Conservation (phyloP, 1,140 invertebrate species). For the Dolichoris vasculosae region DNA sequence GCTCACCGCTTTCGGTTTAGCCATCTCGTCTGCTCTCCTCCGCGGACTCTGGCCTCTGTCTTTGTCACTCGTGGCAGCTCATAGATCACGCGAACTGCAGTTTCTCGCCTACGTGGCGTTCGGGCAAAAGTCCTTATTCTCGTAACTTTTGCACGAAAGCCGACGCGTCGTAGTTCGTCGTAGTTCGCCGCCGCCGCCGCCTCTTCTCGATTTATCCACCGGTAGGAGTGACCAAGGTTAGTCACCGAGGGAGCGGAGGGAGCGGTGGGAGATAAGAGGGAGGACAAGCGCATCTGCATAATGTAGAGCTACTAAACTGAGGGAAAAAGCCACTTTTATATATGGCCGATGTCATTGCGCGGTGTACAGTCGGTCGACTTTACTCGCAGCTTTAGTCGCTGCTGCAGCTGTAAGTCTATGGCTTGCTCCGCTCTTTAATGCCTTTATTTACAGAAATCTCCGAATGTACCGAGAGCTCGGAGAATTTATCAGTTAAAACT, state of each 20-base stretch:
- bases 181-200: slow-evolving; percentile 17
- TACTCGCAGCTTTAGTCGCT: background rate
- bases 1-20: background rate
- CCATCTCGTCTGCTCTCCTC: too few species aligned
- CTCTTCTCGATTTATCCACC: slow-evolving; percentile 47
- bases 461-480: background rate
- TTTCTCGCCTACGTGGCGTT: slow-evolving; percentile 8
- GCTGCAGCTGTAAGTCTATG: background rate
- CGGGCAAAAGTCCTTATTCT: slow-evolving; percentile 13
- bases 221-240: slow-evolving; percentile 45
- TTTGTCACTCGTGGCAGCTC: slow-evolving; percentile 11
- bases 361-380: background rate
- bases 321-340: background rate
- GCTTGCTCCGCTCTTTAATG: background rate
- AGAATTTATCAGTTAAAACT: too few species aligned
- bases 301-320: slow-evolving; percentile 38
- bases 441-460: background rate
- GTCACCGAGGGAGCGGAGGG: background rate
- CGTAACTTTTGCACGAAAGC: slow-evolving; percentile 21
- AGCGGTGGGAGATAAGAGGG: background rate
- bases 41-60: background rate
- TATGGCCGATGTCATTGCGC: background rate
- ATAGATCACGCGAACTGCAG: slow-evolving; percentile 37
- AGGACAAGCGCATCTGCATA: slow-evolving; percentile 46
- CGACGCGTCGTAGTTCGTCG: background rate